Conservation (phyloP, 2,797 vertebrate species). For the Carduelis carduelis region DNA sequence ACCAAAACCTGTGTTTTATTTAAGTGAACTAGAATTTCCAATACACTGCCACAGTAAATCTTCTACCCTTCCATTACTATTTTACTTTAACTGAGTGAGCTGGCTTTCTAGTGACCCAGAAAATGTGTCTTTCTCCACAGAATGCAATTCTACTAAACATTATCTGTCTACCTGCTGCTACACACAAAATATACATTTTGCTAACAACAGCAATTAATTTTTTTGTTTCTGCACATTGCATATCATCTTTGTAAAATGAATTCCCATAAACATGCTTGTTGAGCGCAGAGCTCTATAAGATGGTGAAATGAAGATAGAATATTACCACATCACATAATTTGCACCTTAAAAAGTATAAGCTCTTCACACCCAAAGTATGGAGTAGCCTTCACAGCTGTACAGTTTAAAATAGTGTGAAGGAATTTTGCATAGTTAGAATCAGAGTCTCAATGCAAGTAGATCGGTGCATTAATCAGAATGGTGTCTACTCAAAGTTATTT, state of each 20-base stretch:
- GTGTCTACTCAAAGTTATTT: background rate
- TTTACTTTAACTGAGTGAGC: background rate
- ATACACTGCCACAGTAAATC: background rate
- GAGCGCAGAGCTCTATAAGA: slow-evolving; percentile 4
- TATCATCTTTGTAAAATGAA: slow-evolving; percentile 50
- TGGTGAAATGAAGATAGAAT: slow-evolving; percentile 15
- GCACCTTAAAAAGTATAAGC: background rate
- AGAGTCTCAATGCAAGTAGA: background rate
- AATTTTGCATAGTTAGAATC: background rate
- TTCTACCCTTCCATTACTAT: background rate
- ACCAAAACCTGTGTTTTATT: background rate
- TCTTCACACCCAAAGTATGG: background rate
- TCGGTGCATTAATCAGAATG: background rate
- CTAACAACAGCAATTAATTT: slow-evolving; percentile 35
- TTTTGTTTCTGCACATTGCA: slow-evolving; percentile 62
- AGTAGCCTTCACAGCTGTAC: background rate
- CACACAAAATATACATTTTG: slow-evolving; percentile 4
- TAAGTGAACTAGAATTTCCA: background rate
- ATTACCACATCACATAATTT: slow-evolving; percentile 8
- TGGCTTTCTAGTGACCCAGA: slow-evolving; percentile 22
- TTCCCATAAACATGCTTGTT: slow-evolving; percentile 40
- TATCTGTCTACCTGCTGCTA: slow-evolving; percentile 11
- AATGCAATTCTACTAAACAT: background rate
- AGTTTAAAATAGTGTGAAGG: background rate
- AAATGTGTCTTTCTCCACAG: slow-evolving; percentile 15